phyloP scores from a whole-genome alignment of 2,888 invertebrate genomes.

The Leptinotarsa peninsularis region DNA sequence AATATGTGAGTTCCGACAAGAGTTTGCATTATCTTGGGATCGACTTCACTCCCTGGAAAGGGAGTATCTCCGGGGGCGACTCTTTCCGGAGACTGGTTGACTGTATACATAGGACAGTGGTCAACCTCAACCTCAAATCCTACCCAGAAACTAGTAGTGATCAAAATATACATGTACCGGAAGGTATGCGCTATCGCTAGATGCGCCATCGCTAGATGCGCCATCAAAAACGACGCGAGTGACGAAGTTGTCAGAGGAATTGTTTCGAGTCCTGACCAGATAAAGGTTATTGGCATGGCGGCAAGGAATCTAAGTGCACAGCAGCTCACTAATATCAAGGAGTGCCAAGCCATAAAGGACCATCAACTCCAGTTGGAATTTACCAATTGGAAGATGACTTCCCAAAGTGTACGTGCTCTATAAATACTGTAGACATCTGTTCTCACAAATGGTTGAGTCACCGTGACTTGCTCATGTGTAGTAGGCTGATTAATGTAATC shows the following conservation, averaged over 20 bases:
- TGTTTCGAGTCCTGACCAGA: background rate
- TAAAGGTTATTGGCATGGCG: background rate
- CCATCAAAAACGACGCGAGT: background rate
- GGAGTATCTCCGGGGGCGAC: conserved; percentile 25
- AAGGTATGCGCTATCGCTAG: background rate
- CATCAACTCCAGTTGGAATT: background rate
- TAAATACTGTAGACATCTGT: background rate
- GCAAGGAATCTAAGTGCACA: background rate
- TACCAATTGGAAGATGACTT: background rate
- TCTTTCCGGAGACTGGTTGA: conserved; percentile 2
- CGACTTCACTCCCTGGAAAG: background rate
- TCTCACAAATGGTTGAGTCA: conserved; percentile 4
- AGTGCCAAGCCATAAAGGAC: background rate
- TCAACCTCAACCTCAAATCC: conserved; percentile 16
- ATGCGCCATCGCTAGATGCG: background rate
- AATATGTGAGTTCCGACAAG: conserved; percentile 31
- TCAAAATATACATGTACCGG: background rate
- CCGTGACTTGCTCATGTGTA: background rate
- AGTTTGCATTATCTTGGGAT: no score
- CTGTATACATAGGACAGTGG: background rate
- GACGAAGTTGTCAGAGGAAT: background rate
- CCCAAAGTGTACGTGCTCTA: background rate
- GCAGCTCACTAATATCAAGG: background rate
- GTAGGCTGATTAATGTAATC: conserved; percentile 14
- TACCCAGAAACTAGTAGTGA: background rate